phyloP scores from a whole-genome alignment of 2,113 vertebrate genomes.

The Cynoglossus semilaevis region DNA sequence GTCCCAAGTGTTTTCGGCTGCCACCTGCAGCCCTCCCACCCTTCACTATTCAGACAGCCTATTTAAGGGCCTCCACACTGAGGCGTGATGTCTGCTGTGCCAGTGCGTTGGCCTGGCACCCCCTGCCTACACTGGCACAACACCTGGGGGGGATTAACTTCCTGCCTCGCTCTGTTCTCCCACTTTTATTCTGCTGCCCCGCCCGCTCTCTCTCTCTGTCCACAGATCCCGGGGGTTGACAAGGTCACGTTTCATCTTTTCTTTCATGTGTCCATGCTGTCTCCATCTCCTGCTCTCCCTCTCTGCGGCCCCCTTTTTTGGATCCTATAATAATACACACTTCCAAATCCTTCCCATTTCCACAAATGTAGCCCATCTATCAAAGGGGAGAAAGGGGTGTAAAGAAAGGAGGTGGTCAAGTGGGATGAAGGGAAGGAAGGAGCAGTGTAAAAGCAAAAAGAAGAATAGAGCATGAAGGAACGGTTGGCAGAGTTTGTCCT shows the following conservation, averaged over 20 bases:
- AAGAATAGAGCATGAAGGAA: conserved; percentile 42
- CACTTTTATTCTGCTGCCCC: conserved; percentile 52
- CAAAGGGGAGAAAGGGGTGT: conserved; percentile 58
- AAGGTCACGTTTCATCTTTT: conserved; percentile 66
- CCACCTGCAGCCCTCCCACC: conserved; percentile 66
- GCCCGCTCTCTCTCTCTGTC: conserved; percentile 32
- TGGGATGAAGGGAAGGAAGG: conserved; percentile 39
- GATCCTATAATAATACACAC: conserved; percentile 63
- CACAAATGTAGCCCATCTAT: conserved; percentile 63
- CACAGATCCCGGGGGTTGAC: conserved; percentile 54
- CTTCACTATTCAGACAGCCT: conserved; percentile 49
- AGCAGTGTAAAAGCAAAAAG: conserved; percentile 34
- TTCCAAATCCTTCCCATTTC: conserved; percentile 68
- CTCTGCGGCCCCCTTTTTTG: conserved; percentile 16
- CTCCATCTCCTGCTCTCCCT: conserved; percentile 34
- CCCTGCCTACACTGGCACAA: conserved; percentile 58
- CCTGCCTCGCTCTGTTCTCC: conserved; percentile 53
- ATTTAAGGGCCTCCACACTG: conserved; percentile 54
- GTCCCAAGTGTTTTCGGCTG: conserved; percentile 39
- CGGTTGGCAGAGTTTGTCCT: conserved; percentile 31
- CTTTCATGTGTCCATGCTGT: conserved; percentile 54
- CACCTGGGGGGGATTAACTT: conserved; percentile 75
- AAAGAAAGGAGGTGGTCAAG: conserved; percentile 42
- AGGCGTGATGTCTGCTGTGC: conserved; percentile 52
- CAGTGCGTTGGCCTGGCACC: conserved; percentile 53